These are phyloP conservation scores for Tiliqua scincoides DNA, from an alignment of 2,113 vertebrate genomes.

Conservation along the genomic window DNA sequence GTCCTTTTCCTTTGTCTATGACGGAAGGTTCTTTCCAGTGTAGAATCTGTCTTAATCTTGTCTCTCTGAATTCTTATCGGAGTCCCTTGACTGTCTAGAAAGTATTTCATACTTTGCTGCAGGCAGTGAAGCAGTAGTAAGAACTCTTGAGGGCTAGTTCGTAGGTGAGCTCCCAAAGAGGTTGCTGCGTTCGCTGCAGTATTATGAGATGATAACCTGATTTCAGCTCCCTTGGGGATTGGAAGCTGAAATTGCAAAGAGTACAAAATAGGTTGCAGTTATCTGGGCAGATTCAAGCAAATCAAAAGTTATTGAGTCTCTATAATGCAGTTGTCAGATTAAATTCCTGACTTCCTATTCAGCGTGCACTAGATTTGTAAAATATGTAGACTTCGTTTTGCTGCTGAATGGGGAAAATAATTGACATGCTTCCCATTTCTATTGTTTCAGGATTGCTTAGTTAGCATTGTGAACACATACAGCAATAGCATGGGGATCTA, in stretches of 20 bases:
- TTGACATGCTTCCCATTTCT: neutral
- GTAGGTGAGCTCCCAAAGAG: neutral
- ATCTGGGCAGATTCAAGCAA: slow-evolving; percentile 42
- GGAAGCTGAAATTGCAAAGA: slow-evolving; percentile 27
- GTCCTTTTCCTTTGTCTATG: rapidly evolving
- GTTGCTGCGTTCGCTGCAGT: slow-evolving; percentile 35
- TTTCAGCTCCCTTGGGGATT: neutral
- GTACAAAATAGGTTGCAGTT: slow-evolving; percentile 38
- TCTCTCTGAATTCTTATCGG: neutral
- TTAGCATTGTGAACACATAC: neutral
- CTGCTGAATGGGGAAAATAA: neutral
- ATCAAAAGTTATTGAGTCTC: slow-evolving; percentile 45
- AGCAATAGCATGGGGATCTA: too few relatives aligned
- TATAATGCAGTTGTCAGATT: slow-evolving; percentile 30
- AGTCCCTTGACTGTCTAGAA: neutral
- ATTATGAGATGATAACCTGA: slow-evolving; percentile 43
- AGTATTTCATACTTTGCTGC: neutral
- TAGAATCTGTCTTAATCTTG: neutral
- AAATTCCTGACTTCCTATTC: neutral
- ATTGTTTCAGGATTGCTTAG: slow-evolving; percentile 5
- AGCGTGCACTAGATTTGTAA: neutral
- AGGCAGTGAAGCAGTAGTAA: neutral
- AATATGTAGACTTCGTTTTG: slow-evolving; percentile 8
- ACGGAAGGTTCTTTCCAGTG: neutral
- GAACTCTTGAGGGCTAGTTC: neutral